Percentiles rank a stretch among this genome's conserved stretches.
These are phyloP conservation scores for Conus ventricosus DNA, from an alignment of 1,140 invertebrate genomes.

Conservation along the genomic window DNA sequence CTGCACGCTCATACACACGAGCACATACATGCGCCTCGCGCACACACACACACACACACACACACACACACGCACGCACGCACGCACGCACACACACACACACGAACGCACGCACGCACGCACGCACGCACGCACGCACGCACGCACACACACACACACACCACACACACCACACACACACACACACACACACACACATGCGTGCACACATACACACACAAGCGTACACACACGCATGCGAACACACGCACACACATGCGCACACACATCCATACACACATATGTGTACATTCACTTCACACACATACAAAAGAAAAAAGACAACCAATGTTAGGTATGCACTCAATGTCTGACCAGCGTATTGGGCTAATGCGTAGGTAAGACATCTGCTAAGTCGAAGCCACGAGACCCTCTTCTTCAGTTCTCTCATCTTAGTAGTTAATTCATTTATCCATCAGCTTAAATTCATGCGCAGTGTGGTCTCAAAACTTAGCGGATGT, in stretches of 20 bases:
- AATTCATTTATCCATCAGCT: not conserved
- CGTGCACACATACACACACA: slow-evolving; percentile 1
- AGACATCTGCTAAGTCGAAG: not conserved
- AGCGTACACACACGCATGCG: not conserved
- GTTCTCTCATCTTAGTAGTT: not conserved
- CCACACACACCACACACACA: not conserved
- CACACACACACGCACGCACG: not conserved
- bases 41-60: not conserved
- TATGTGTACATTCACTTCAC: not conserved
- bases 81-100: not conserved
- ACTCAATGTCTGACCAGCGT: too few species aligned
- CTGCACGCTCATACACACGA: not conserved
- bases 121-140: not conserved
- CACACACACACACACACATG: too few species aligned
- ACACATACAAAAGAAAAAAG: too few species aligned
- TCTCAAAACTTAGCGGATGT: too few species aligned
- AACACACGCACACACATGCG: not conserved
- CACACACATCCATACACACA: not conserved
- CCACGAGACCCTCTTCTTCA: not conserved
- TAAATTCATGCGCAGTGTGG: not conserved
- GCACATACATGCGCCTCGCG: too few species aligned
- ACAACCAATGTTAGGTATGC: not conserved
- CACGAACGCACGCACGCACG: not conserved
- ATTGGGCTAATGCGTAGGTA: too few species aligned
- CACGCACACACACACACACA: not conserved